Evolutionary conservation across 2,888 invertebrate genomes (phyloP), one percentile per base, ranked within the genome.

Genomic region (Lithosia quadra): DNA sequence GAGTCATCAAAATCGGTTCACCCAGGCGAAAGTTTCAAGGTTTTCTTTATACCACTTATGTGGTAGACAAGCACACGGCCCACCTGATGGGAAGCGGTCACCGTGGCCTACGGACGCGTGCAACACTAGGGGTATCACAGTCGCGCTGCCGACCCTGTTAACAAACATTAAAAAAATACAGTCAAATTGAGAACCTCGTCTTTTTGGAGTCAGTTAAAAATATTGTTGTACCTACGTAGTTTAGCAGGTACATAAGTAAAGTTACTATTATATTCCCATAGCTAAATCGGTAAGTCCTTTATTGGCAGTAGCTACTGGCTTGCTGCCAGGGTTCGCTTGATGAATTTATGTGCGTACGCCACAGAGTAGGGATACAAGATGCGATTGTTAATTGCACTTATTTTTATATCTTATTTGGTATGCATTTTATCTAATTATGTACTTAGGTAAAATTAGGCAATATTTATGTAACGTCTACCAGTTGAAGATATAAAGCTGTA

Each of bases 321-420:
- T 7, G 24, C 21, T 67, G 89, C 92, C 92, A 91, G 85, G 64
- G 74, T 81, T 76, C 76, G 84, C 39, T 75, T 92, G 91, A 92
- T 82, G 90, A 89, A 92, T 92, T 92, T 91, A 92, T 92, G 87
- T 88, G 87, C 86, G 88, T 88, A 82, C 78, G 9, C 11, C 61
- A 56, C 62, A 58, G 28, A 64, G 34, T 60, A 62, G 33, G 53
- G 21, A 57, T 53, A 33, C 67, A 34, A 61, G 61, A 67, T 33
- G 58, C 53, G 62, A 59, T 34, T 74, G 28, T 55, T 73, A 34
- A 71, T 68, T 68, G 59, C 22, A 64, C 39, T 63, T 56, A 36
- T 55, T 43, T 60, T 22, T 39, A 15, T 39, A 3, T 22, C n/a
- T 15, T 15, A 15, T 24, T 13, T 4, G 15, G 8, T 9, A 21